Evolutionary conservation across 2,888 invertebrate genomes (phyloP), one percentile per base, ranked within the genome.

Genomic region (Apamea epomidion): DNA sequence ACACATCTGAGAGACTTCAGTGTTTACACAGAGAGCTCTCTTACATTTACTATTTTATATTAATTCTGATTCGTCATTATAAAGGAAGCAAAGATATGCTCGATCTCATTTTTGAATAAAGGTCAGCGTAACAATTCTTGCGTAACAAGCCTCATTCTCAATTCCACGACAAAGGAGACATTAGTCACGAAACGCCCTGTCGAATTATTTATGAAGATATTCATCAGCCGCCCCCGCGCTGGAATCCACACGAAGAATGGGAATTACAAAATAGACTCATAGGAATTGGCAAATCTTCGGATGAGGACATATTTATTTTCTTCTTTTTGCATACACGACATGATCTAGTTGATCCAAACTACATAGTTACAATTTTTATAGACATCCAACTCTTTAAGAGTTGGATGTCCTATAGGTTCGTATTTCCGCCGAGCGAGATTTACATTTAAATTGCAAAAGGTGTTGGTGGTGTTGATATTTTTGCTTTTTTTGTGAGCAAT

Each of bases 261-360:
- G 21, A 45, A n/a, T 69, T 29, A 45, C n/a, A 6, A 29, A 45
- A 10, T 21, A 29, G 18, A 29, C 69, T n/a, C 18, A 7, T 29
- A 29, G 12, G 69, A 69, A 69, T 45, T 69, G 29, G 18, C 18
- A 69, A 29, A n/a, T n/a, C n/a, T n/a, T n/a, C n/a, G n/a, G n/a
- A 45, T 29, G 45, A 69, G 29, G 21, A 29, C 5, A n/a, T n/a
- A n/a, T 91, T 90, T 88, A 86, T 90, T 91, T 91, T 92, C 1
- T 87, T 83, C 21, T 1, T 62, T 79, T 83, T 51, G 54, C 14
- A 74, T 73, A 54, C 58, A 65, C 12, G 37, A 25, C 7, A 67
- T 37, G 21, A 37, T 25, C 25, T 25, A 67, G 37, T 67, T 37
- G 3, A 67, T 25, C 65, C 0, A 65, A 37, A 37, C 37, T 37